Evolutionary conservation across 2,888 invertebrate species (phyloP), one percentile per base, ranked within the genome.

Genomic region (Aphodius granarius): DNA sequence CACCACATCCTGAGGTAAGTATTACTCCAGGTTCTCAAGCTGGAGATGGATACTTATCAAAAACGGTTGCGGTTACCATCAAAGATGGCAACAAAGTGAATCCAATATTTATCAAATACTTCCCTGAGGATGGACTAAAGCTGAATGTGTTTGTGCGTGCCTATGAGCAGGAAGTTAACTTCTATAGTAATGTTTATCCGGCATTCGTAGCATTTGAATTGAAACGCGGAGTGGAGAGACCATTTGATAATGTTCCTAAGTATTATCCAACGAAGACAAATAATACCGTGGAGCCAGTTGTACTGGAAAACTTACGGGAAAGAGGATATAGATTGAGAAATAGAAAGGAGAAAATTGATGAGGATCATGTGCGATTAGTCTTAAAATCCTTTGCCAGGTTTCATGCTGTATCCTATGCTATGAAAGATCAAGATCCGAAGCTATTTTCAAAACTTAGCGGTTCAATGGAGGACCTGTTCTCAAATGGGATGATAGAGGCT

Each of bases 361-460:
- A 81, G 9, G 78, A 81, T 22, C 85, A 86, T 75, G 76, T 84
- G 0, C 74, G 73, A 15, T 62, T 83, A 6, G 83, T 83, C 16
- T 76, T 85, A 17, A 79, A 78, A n/a, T 82, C 83, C 22, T 83
- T 84, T 65, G 86, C 82, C 0, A 83, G 82, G 73, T 82, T 83
- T 17, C 86, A 86, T 75, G 82, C 85, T 0, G 75, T 83, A 0
- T 83, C 83, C 0, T 81, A 82, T 20, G 85, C 83, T 0, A 74
- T 85, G 68, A 82, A 79, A 66, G 78, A 83, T 71, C 80, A 82
- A 72, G 75, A 83, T 18, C 81, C 81, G 1, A 79, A 83, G 21
- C 13, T 22, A 23, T 75, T 75, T 73, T 23, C 70, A 9, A 70
- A 74, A 20, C 64, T 74, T 21, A 20, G n/a, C 9, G 5, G n/a